Base-by-base conservation (phyloP, 2,888 invertebrate genomes). In the Cheilosia vernalis region DNA sequence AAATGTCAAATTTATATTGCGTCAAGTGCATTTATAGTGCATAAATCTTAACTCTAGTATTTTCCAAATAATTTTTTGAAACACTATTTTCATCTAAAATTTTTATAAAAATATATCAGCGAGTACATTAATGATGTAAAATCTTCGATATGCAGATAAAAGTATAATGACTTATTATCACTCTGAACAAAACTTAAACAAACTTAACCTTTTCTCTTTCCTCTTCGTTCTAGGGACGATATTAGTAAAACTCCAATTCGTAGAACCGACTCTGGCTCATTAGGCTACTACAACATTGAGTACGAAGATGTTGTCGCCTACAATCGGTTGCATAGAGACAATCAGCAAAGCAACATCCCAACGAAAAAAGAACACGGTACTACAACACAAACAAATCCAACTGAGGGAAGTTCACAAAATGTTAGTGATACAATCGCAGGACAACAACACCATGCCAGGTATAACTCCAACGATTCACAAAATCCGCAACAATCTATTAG, bases 271-370 rank as follows among this genome's bases (percentile, higher is more conserved):
- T 81, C 86, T 9, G 88, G 88, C 4, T 87, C 88, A 15, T 70
- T 80, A 13, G 55, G 87, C 13, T 76, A 84, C 6, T 87, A 81
- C 40, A 88, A 89, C 15, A 56, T 82, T 55, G 87, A 87, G 24
- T 89, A 87, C 60, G 88, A 88, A 74, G 87, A 87, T 47, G 87
- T 88, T 33, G 87, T 73, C 21, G 88, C 87, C 21, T 85, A 15
- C 51, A 60, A 76, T 56, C 58, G 51, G 13, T 21, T 78, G 56
- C 49, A 85, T 51, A 67, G 47, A 44, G 77, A 86, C 76, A 81
- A 81, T 81, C 77, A 77, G 58, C 37, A 79, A 80, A 60, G 61
- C 55, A 56, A 69, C 9, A 58, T 64, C 37, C 61, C 69, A 74
- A 61, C 56, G 44, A 74, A 80, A 49, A 66, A 56, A 44, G 76